Evolutionary conservation across 2,888 invertebrate species (phyloP).

Genomic region (Parascotia fuliginaria): DNA sequence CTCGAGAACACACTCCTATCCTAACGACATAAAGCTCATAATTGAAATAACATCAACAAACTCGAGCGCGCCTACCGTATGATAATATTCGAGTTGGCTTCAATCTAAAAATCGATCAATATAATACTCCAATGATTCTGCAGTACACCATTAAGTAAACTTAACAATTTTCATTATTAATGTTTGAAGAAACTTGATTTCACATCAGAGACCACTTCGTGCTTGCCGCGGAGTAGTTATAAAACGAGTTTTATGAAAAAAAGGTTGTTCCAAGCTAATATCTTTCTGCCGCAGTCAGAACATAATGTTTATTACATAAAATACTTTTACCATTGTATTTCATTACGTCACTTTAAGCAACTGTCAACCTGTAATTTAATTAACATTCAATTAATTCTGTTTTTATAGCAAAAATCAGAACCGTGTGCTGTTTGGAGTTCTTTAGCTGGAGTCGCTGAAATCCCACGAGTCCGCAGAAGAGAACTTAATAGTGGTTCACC

Average conservation of each 20-base stretch:
- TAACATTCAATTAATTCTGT: too few species aligned
- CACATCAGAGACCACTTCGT: slow-evolving; percentile 21
- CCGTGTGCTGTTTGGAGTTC: too few species aligned
- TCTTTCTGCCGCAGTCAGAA: not conserved
- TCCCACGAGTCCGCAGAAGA: too few species aligned
- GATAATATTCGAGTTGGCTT: slow-evolving; percentile 11
- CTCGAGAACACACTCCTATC: slow-evolving; percentile 4
- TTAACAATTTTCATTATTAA: slow-evolving; percentile 38
- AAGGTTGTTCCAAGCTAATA: not conserved
- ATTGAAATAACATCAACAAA: not conserved
- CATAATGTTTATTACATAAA: too few species aligned
- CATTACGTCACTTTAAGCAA: too few species aligned
- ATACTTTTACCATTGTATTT: too few species aligned
- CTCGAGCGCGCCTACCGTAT: slow-evolving; percentile 15
- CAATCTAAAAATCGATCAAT: slow-evolving; percentile 38
- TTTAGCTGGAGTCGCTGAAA: too few species aligned
- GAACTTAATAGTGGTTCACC: too few species aligned
- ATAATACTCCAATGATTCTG: slow-evolving; percentile 34
- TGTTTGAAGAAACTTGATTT: slow-evolving; percentile 19
- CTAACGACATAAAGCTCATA: slow-evolving; percentile 21
- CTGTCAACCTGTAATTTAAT: too few species aligned
- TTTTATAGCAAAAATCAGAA: too few species aligned
- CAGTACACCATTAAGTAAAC: slow-evolving; percentile 32
- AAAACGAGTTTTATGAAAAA: slow-evolving; percentile 7
- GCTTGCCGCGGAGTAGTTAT: slow-evolving; percentile 10